These are phyloP conservation scores for Mercenaria mercenaria DNA, from an alignment of 1,140 invertebrate species.

Conservation along the genomic window DNA sequence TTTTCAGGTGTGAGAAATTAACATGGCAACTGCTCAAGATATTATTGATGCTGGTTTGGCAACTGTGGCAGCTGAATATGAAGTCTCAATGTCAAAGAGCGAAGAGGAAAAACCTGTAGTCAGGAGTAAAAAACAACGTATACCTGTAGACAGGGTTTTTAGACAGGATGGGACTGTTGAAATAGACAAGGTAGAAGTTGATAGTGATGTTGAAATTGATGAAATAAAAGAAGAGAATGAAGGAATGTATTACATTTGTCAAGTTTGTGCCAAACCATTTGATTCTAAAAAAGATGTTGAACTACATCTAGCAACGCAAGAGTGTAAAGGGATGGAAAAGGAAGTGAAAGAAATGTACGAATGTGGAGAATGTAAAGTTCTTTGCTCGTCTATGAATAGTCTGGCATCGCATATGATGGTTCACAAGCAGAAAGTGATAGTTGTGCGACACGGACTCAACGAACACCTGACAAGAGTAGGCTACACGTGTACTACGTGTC, in stretches of 20 bases:
- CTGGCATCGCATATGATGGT: slow-evolving; percentile 39
- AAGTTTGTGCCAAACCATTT: slow-evolving; percentile 5
- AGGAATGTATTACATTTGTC: slow-evolving; percentile 10
- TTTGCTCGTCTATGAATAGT: neutral
- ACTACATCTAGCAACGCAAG: neutral
- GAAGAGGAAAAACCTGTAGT: neutral
- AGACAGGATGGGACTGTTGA: neutral
- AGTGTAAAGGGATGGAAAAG: neutral
- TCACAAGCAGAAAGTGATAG: slow-evolving; percentile 35
- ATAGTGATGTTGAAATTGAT: neutral
- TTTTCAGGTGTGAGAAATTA: no score
- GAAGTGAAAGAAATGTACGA: slow-evolving; percentile 40
- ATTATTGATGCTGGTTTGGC: neutral
- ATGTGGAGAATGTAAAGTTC: slow-evolving; percentile 31
- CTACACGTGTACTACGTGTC: slow-evolving; percentile 9
- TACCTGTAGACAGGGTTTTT: neutral
- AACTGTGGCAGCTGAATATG: neutral
- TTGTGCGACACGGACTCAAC: neutral
- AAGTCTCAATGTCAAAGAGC: neutral
- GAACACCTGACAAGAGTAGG: slow-evolving; percentile 25
- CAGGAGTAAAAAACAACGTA: no score
- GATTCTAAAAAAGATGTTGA: neutral
- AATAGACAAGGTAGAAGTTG: neutral
- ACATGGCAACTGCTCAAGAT: neutral
- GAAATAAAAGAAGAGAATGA: neutral